These are phyloP conservation scores for Nephila pilipes DNA, from an alignment of 1,140 invertebrate species.

Conservation along the genomic window DNA sequence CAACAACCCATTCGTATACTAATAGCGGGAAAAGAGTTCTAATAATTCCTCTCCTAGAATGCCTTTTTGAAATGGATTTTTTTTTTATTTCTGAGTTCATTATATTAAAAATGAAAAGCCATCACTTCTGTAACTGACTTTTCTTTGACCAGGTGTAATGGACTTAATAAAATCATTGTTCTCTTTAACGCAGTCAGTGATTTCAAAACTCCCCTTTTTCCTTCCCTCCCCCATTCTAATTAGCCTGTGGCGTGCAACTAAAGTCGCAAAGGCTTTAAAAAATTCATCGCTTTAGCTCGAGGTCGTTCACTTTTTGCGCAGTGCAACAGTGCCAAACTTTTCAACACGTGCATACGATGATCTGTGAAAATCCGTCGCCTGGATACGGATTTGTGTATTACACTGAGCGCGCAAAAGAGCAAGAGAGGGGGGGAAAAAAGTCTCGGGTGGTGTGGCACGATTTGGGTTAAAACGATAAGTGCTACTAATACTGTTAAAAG, in stretches of 20 bases:
- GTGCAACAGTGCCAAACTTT: slow-evolving; percentile 30
- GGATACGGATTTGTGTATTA: slow-evolving; percentile 11
- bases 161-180: slow-evolving; percentile 30
- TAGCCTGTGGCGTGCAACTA: slow-evolving; percentile 32
- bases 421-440: neutral
- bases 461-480: neutral
- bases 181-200: neutral
- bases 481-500: too few species aligned
- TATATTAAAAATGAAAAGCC: neutral
- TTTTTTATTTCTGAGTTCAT: neutral
- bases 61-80: neutral
- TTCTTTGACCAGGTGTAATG: neutral
- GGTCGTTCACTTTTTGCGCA: slow-evolving; percentile 10
- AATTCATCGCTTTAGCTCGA: neutral
- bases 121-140: neutral
- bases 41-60: neutral
- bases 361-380: neutral
- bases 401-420: neutral
- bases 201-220: too few species aligned
- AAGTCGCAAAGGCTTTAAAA: neutral
- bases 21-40: neutral
- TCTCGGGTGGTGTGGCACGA: neutral
- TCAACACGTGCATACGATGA: neutral
- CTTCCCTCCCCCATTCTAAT: neutral
- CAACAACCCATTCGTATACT: too few species aligned